Evolutionary conservation across 2,797 vertebrate species (phyloP), one percentile per base, ranked within the genome.

Genomic region (Otus scops): DNA sequence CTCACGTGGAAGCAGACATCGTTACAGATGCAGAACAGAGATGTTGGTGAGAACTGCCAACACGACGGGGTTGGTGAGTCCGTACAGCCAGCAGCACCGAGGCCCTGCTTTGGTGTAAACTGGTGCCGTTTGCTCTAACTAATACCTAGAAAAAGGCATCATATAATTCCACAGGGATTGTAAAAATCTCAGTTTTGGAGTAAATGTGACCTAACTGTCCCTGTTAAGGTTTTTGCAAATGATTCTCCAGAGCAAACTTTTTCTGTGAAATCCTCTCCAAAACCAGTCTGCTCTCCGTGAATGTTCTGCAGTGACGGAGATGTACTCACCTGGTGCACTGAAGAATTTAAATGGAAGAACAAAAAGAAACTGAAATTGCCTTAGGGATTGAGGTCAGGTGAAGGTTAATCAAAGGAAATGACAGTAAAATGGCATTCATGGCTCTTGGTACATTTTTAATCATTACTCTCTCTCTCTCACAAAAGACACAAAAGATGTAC

Each of bases 381-480:
- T 98, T 92, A 95, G 98, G 98, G 97, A 97, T 89, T 94, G 92
- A 95, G 97, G 98, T 98, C 98, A 98, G 96, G 95, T 97, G 94
- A 97, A 98, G 98, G 98, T 98, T 98, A 99, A 98, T 98, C 97
- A 98, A 98, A 98, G 97, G 98, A 98, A 98, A 97, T 98, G 97
- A 98, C 96, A 97, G 95, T 96, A 96, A 98, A 98, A 98, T 98
- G 96, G 94, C 92, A 97, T 97, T 97, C 85, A 23, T 75, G 95
- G 91, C 95, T 87, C 96, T 90, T 9, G 88, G 94, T 98, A 95
- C 97, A 96, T 97, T 97, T 98, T 98, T 98, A 98, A 98, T 98
- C 95, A 87, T 97, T 97, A 86, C 74, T 38, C 75, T 85, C 80
- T 27, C 70, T 56, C 64, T 73, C 84, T 93, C 92, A 67, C n/a